Evolutionary conservation across 1,140 invertebrate species (phyloP), one percentile per base, ranked within the genome.

Genomic region (Argopecten irradians): DNA sequence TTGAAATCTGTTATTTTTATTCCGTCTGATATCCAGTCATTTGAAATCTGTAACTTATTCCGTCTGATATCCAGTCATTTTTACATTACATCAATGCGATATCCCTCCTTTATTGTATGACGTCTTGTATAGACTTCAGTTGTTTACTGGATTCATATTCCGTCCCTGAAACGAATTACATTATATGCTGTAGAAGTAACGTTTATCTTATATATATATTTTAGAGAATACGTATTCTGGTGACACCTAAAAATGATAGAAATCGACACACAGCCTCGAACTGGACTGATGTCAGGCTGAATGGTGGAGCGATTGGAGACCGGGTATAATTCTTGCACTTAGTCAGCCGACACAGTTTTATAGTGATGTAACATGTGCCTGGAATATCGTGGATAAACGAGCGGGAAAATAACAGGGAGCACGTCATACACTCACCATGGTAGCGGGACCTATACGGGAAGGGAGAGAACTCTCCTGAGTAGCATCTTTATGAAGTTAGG

Each of bases 231-330:
- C 89, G 85, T 19, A 89, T 84, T 82, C 89, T 92, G n/a, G 11
- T 92, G 2, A 92, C 89, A 14, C 92, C 92, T 22, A 87, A 83
- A 35, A 86, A 89, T 43, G 92, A 92, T 35, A 90, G 82, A 41
- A 82, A 83, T 19, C 85, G 55, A 16, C 82, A 89, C 14, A 88
- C 86, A 1, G 89, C 55, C 14, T 41, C 86, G 14, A 88, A 87
- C 5, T 89, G 83, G 43, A 91, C 91, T 88, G 91, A 91, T 71
- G 86, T 92, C 39, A 88, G 91, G 86, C 41, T 90, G 39, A 92
- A 92, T 90, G 92, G 92, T 0, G 92, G 91, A 22, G 85, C 85
- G 19, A 84, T 89, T 22, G 91, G 90, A 28, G 92, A 91, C n/a
- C 86, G 91, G 55, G 92, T 92, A 28, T 92, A 87, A 82, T 19